Conservation (phyloP, 2,113 vertebrate species). For the Eonycteris spelaea region DNA sequence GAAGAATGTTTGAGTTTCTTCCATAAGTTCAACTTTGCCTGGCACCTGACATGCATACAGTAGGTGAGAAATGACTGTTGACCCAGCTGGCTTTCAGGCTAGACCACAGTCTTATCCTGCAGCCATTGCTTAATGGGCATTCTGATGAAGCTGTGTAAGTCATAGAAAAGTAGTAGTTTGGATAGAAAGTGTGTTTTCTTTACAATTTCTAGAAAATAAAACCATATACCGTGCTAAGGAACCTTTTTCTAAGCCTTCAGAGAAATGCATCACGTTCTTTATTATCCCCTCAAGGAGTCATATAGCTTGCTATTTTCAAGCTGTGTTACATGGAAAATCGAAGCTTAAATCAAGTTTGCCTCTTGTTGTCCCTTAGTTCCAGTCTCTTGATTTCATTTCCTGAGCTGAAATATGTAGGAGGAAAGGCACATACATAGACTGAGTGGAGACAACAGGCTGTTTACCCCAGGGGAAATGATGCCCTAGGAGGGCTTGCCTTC, state of each 20-base stretch:
- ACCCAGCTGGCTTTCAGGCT: background rate
- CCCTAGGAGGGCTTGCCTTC: background rate
- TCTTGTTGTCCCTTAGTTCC: slow-evolving; percentile 54
- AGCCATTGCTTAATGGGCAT: background rate
- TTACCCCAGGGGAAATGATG: background rate
- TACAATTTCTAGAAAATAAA: slow-evolving; percentile 38
- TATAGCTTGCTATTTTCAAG: slow-evolving; percentile 53
- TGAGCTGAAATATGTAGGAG: slow-evolving; percentile 7
- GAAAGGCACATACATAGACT: background rate
- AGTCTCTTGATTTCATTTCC: slow-evolving; percentile 52
- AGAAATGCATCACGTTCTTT: slow-evolving; percentile 52
- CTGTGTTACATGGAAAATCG: slow-evolving; percentile 53
- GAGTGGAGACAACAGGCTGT: background rate
- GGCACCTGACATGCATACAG: background rate
- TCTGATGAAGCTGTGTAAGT: slow-evolving; percentile 11
- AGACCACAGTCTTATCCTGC: background rate
- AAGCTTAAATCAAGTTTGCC: slow-evolving; percentile 63
- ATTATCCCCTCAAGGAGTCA: slow-evolving; percentile 50
- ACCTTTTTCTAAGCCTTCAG: slow-evolving; percentile 10
- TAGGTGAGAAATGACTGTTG: background rate
- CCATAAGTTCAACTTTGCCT: background rate
- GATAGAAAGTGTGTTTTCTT: background rate
- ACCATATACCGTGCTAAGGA: background rate
- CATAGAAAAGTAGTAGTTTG: background rate
- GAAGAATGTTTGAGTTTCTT: background rate